Percentiles rank a stretch among this genome's conserved stretches.
Conservation (phyloP, 2,888 invertebrate species). For the Phasia obesa region DNA sequence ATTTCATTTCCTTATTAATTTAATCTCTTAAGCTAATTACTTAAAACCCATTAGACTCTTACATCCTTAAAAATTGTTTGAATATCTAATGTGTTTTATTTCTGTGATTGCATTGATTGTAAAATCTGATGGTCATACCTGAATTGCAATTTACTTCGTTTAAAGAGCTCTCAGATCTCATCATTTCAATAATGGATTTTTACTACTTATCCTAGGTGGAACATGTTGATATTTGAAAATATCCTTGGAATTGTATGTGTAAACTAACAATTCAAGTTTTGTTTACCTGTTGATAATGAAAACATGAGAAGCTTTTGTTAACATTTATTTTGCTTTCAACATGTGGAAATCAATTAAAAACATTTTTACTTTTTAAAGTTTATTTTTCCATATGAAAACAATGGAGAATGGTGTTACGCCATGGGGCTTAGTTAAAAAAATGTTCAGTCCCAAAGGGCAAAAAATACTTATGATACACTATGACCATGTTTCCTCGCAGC, state of each 20-base stretch:
- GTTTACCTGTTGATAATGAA: background rate
- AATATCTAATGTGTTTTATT: too few relatives aligned
- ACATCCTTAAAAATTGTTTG: too few relatives aligned
- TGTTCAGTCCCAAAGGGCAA: too few relatives aligned
- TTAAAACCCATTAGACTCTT: too few relatives aligned
- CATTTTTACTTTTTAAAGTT: conserved; percentile 21
- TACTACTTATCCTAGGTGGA: background rate
- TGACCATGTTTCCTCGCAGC: too few relatives aligned
- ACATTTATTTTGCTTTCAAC: conserved; percentile 5
- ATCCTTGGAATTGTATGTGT: conserved; percentile 4
- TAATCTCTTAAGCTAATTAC: too few relatives aligned
- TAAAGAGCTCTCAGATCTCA: background rate
- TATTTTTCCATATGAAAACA: background rate
- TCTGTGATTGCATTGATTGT: too few relatives aligned
- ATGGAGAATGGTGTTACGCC: background rate
- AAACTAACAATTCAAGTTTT: conserved; percentile 11
- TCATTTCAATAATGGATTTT: background rate
- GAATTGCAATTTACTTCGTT: background rate
- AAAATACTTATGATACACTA: too few relatives aligned
- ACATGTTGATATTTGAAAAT: conserved; percentile 15
- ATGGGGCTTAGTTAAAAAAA: too few relatives aligned
- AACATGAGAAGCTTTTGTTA: conserved; percentile 6
- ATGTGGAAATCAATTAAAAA: conserved; percentile 23
- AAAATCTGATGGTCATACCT: too few relatives aligned
- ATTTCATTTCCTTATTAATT: too few relatives aligned